These are phyloP conservation scores for Acanthornis magna DNA, from an alignment of 2,797 vertebrate genomes.

Conservation along the genomic window DNA sequence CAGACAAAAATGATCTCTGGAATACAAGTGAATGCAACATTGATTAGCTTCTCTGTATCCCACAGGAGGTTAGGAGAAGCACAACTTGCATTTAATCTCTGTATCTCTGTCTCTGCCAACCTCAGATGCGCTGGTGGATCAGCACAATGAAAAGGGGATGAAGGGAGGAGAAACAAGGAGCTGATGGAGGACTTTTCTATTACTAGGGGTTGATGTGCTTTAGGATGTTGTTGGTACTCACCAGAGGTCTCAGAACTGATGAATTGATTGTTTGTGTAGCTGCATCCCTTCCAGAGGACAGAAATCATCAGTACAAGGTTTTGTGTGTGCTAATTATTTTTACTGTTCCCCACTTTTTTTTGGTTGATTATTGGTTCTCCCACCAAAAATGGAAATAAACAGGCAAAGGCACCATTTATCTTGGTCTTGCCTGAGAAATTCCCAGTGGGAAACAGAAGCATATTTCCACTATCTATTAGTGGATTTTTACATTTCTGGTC, in stretches of 20 bases:
- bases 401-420: background rate
- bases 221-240: background rate
- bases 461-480: background rate
- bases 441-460: background rate
- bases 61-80: background rate
- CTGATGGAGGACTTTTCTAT: background rate
- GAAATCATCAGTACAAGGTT: background rate
- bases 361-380: background rate
- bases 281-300: background rate
- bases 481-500: background rate
- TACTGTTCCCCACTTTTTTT: background rate
- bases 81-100: background rate
- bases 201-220: background rate
- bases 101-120: background rate
- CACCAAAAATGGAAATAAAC: background rate
- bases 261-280: background rate
- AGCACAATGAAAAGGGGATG: background rate
- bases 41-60: background rate
- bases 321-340: background rate
- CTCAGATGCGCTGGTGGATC: background rate
- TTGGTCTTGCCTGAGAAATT: background rate
- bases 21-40: background rate
- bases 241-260: background rate
- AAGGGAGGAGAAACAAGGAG: background rate
- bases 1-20: slow-evolving; percentile 11